Evolutionary conservation across 1,140 invertebrate species (phyloP).

Genomic region (Heliconius himera): DNA sequence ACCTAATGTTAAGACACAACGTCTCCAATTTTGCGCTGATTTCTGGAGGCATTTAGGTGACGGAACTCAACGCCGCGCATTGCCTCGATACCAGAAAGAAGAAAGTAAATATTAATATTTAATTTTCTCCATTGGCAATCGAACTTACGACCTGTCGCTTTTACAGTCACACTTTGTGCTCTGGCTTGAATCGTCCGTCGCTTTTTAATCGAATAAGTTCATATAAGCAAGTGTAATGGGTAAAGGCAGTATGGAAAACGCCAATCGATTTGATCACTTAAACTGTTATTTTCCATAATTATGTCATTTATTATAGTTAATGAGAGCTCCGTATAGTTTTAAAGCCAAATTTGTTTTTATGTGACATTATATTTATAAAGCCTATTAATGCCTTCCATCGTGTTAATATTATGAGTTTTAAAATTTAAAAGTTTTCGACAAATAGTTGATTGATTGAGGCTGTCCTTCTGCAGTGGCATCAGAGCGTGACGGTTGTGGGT

Average conservation of each 20-base stretch:
- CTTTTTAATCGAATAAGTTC: background rate
- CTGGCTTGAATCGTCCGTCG: background rate
- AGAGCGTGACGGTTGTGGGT: no score
- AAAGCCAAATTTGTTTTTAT: constrained; percentile 18
- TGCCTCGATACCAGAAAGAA: no score
- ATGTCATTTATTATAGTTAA: constrained; percentile 30
- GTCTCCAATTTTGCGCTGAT: no score
- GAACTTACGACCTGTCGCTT: no score
- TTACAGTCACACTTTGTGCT: no score
- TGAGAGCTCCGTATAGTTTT: constrained; percentile 24
- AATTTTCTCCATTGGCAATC: no score
- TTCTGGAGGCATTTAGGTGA: no score
- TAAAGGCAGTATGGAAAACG: constrained; percentile 8
- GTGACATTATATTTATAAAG: background rate
- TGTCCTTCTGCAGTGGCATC: no score
- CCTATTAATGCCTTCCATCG: background rate
- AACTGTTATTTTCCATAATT: constrained; percentile 33
- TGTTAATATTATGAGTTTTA: background rate
- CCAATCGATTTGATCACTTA: constrained; percentile 28
- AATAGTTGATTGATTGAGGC: background rate
- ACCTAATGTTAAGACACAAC: no score
- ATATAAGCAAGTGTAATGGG: constrained; percentile 12
- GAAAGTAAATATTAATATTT: no score
- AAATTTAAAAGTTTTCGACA: background rate
- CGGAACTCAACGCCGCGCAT: no score